Evolutionary conservation across 2,113 vertebrate species (phyloP).

Genomic region (Psittacula cyanocephala): DNA sequence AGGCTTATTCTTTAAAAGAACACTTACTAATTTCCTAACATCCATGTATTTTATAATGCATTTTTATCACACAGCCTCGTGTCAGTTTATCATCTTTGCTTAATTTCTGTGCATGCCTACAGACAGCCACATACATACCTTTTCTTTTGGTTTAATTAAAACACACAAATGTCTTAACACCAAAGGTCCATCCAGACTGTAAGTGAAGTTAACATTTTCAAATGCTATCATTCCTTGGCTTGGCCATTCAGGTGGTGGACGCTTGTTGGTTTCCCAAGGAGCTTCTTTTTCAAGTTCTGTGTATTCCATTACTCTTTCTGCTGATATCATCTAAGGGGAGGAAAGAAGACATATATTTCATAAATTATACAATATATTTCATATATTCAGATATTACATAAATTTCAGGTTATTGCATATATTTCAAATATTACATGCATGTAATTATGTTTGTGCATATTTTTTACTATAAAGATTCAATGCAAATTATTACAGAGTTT

Average conservation of each 20-base stretch:
- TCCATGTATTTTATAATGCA: not conserved
- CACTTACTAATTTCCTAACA: not conserved
- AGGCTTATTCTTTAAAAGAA: not conserved
- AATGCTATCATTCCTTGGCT: constrained; percentile 84
- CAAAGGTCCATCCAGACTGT: constrained; percentile 82
- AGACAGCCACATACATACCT: constrained; percentile 73
- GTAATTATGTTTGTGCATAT: fast-evolving
- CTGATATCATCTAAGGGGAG: constrained; percentile 89
- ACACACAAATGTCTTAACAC: constrained; percentile 88
- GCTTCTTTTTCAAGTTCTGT: constrained; percentile 93
- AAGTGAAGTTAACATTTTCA: constrained; percentile 90
- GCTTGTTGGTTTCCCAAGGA: constrained; percentile 85
- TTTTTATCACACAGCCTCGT: not conserved
- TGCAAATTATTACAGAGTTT: not conserved
- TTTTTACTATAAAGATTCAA: not conserved
- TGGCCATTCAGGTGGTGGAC: constrained; percentile 86
- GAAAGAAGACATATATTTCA: not conserved
- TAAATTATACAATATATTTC: not conserved
- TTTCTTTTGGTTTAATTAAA: constrained; percentile 86
- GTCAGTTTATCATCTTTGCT: not conserved
- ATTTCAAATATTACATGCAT: not conserved
- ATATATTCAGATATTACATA: not conserved
- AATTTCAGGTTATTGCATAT: not conserved
- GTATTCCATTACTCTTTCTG: constrained; percentile 93
- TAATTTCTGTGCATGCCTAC: not conserved